Evolutionary conservation across 2,888 invertebrate genomes (phyloP), one percentile per base, ranked within the genome.

Genomic region (Tipula confusa): DNA sequence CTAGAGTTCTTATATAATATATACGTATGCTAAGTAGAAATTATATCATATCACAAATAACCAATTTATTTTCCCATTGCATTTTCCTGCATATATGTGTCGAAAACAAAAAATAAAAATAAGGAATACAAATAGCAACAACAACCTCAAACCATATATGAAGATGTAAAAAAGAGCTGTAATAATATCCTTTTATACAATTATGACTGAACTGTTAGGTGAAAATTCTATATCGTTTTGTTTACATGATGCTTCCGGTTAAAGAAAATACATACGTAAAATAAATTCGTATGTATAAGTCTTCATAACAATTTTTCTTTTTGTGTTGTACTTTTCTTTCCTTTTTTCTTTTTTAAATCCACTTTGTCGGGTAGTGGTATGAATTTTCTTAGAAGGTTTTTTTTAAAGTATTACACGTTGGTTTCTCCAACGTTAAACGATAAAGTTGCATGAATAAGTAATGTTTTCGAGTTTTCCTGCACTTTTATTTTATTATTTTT

Each of bases 401-500:
- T 64, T 64, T 7, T 24, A n/a, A n/a, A n/a, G n/a, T n/a, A n/a
- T n/a, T n/a, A n/a, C n/a, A n/a, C n/a, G 11, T 24, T 24, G 18
- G 9, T 64, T 18, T 9, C 24, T 9, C 2, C 9, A 64, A 24
- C 24, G 7, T 24, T 9, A 24, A 64, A 64, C 64, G 64, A 24
- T 64, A 64, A 64, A 64, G 64, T 64, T 64, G 64, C 9, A 9
- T 64, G 64, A 64, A 64, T 64, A 64, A 64, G 64, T 64, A 64
- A 64, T 64, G 43, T 64, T 24, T 64, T 64, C 64, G 64, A 64
- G 24, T 64, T 64, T 64, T 24, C 9, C 64, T 64, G 15, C 15
- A 43, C n/a, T 43, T 43, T 15, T 24, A 11, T 64, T 64, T 64
- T 43, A 43, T 64, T 64, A n/a, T 24, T 24, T 43, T 43, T 64